Evolutionary conservation across 2,888 invertebrate genomes (phyloP), one percentile per base, ranked within the genome.

Genomic region (Leucophenga montana): DNA sequence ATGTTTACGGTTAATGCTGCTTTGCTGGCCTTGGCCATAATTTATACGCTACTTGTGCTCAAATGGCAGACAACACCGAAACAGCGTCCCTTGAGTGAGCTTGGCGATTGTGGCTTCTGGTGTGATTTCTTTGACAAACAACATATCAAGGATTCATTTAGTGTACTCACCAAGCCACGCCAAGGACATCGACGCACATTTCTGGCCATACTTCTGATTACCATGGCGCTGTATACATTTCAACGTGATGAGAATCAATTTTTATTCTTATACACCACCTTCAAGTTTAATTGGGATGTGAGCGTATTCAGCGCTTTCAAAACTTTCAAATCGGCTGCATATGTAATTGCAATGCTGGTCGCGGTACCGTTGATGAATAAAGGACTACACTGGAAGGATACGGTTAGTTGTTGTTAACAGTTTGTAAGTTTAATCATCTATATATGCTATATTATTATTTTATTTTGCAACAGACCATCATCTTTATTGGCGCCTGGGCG

Each of bases 161-260:
- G 85, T 13, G 93, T 94, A 0, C 81, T 95, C 4, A 86, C 90
- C 0, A 94, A 92, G 79, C 90, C 88, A 59, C 90, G 95, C 13
- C 82, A 89, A 0, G 89, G 91, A 5, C 90, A 91, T 71, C 89
- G 92, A 11, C 90, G 94, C 74, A 82, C 91, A 44, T 93, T 92
- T 75, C 86, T 95, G 3, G 91, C 93, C 88, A 89, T 95, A 48
- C 87, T 95, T n/a, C 90, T 95, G 13, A 79, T 93, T 11, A 91
- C 93, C 18, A 95, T 95, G 94, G 92, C 92, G 0, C 89, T 95
- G 65, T 95, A 95, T 79, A 94, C 95, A 64, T 95, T 95, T 85
- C 95, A 95, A 87, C 91, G 95, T 84, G 96, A 96, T 85, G 96
- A 96, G 83, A 92, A 92, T 74, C 92, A 92, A 20, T 93, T 94